Conservation (phyloP, 2,113 vertebrate species). For the Uria lomvia region DNA sequence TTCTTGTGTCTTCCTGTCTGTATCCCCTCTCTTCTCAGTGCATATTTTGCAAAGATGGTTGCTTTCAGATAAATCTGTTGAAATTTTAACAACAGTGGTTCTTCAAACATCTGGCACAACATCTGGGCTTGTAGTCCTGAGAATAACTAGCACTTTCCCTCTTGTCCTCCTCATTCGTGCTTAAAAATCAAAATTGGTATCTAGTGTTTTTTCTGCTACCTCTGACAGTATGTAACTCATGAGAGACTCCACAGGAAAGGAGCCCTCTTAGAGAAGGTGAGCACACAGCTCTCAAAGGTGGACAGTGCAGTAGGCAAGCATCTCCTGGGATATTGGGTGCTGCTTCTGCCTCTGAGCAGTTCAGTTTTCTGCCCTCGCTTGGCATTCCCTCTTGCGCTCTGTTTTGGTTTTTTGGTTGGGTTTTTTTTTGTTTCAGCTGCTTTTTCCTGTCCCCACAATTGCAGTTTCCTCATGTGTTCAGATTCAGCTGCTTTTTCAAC, state of each 20-base stretch:
- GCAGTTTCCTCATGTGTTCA: neutral
- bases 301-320: too few relatives aligned
- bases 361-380: neutral
- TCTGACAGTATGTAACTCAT: neutral
- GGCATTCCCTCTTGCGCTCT: neutral
- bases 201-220: neutral
- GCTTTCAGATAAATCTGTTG: neutral
- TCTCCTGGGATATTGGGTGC: neutral
- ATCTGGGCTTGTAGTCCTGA: neutral
- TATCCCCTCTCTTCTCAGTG: neutral
- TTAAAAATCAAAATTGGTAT: neutral
- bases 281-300: neutral
- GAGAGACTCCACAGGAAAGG: neutral
- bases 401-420: too few relatives aligned
- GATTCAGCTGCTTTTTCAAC: neutral
- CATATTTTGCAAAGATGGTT: neutral
- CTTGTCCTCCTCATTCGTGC: neutral
- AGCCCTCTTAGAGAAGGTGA: neutral
- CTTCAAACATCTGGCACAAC: neutral
- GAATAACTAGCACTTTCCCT: neutral
- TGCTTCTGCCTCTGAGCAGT: neutral
- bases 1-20: neutral
- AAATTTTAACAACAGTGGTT: neutral
- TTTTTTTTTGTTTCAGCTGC: neutral
- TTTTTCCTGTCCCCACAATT: neutral